Evolutionary conservation across 2,888 invertebrate species (phyloP).

Genomic region (Dioctria rufipes): DNA sequence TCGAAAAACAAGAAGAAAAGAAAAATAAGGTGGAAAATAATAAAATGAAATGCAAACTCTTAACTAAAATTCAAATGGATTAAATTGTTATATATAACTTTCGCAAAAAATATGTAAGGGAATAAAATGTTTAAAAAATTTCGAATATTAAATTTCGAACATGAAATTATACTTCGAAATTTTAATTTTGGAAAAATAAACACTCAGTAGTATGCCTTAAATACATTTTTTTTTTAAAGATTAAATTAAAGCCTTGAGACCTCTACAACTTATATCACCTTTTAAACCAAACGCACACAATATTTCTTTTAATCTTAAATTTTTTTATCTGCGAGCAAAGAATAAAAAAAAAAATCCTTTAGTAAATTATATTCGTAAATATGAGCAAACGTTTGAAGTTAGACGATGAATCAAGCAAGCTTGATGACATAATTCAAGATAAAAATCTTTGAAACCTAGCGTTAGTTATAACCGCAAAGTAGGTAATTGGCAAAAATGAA

Average conservation of each 20-base stretch:
- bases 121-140: neutral
- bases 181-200: too few relatives aligned
- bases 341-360: neutral
- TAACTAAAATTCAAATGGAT: too few relatives aligned
- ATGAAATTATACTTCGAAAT: too few relatives aligned
- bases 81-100: too few relatives aligned
- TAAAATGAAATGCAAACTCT: neutral
- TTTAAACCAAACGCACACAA: neutral
- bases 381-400: neutral
- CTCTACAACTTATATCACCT: too few relatives aligned
- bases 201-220: too few relatives aligned
- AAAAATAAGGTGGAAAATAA: neutral
- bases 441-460: neutral
- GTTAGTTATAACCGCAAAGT: constrained; percentile 2
- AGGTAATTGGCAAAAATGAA: constrained; percentile 2
- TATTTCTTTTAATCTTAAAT: neutral
- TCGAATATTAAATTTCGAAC: too few relatives aligned
- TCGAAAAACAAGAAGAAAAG: too few relatives aligned
- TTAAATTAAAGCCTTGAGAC: too few relatives aligned
- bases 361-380: neutral
- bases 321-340: neutral
- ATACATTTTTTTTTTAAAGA: too few relatives aligned
- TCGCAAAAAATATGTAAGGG: neutral
- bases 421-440: constrained; percentile 1
- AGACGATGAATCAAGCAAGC: constrained; percentile 16